phyloP scores from a whole-genome alignment of 2,113 vertebrate species.

The Apodemus speciosus region DNA sequence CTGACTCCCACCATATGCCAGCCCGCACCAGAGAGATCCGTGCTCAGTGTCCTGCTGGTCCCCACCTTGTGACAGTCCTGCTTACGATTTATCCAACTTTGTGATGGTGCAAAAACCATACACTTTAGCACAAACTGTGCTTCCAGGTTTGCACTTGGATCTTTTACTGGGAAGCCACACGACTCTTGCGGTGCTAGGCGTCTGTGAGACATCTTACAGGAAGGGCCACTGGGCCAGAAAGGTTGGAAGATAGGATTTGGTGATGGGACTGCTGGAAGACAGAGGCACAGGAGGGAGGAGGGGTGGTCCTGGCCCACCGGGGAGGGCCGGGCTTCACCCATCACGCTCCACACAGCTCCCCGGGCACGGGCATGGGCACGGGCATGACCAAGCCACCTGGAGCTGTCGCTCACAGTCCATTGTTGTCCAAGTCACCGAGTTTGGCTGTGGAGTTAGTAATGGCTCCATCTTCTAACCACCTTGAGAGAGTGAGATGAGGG shows the following conservation, averaged over 20 bases:
- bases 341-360: not conserved
- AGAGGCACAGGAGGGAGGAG: not conserved
- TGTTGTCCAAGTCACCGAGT: not conserved
- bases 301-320: accelerated
- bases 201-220: not conserved
- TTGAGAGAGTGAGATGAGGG: not conserved
- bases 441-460: not conserved
- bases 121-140: not conserved
- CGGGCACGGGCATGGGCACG: too few species aligned
- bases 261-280: not conserved
- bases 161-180: not conserved
- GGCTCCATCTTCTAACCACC: not conserved
- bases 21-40: accelerated
- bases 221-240: not conserved
- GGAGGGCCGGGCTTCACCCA: not conserved
- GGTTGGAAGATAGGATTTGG: not conserved
- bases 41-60: not conserved
- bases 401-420: accelerated
- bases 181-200: too few species aligned
- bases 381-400: not conserved
- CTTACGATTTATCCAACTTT: not conserved
- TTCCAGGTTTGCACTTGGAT: not conserved
- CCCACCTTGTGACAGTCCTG: not conserved
- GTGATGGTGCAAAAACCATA: too few species aligned
- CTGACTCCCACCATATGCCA: not conserved